Evolutionary conservation across 2,797 vertebrate genomes (phyloP), one percentile per base, ranked within the genome.

Genomic region (Coregonus ussuriensis): DNA sequence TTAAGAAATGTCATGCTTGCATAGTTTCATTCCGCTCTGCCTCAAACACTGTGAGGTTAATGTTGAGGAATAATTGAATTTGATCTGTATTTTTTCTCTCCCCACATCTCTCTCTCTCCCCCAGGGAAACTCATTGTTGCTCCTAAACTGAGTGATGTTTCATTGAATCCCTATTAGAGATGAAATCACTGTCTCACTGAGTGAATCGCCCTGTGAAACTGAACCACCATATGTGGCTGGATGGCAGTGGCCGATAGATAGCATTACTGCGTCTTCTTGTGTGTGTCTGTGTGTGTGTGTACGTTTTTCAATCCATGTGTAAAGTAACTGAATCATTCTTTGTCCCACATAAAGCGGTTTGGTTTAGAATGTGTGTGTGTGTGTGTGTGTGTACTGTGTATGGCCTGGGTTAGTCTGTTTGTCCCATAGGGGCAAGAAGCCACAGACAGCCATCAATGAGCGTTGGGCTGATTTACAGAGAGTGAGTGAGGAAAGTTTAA

Each of bases 1-100:
- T 92, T 90, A 86, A 82, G 77, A 83, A 77, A 88, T 89, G 86
- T 91, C 86, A 89, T 84, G 91, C 87, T 87, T 3, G 66, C 90
- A 89, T 90, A 84, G 83, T 88, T 89, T 84, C 82, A 78, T 85
- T 87, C 79, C 78, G 79, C 71, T 67, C 76, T 76, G 78, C 66
- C 86, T 75, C 74, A 83, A 81, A 86, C 72, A 68, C 59, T 47
- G 70, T 78, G 56, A 78, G 74, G 77, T 25, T 25, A 25, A 81
- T 51, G 53, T 3, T 63, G 18, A n/a, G 54, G 68, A 77, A 75
- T 82, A 82, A 87, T 63, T 79, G 71, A 82, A 85, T 85, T 83
- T 85, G 82, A 89, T 85, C 41, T 47, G 56, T 75, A 74, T 85
- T 86, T 80, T 76, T 66, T 84, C 41, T 9, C 7, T 41, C 41